phyloP scores from a whole-genome alignment of 2,797 vertebrate genomes.

The Melanotaenia parkinsoni region DNA sequence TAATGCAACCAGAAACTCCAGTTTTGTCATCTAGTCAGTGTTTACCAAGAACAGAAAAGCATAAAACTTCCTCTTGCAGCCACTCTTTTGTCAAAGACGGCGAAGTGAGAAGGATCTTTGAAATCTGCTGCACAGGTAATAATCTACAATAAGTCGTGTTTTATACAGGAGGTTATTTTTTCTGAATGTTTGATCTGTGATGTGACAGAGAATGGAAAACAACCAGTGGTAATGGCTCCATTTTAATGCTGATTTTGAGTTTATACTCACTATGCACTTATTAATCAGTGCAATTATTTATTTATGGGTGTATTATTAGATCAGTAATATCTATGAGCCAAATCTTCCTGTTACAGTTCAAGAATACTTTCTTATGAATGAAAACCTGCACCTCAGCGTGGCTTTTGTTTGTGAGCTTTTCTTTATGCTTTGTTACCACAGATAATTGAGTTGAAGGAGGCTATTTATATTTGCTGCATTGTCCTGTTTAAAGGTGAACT shows the following conservation, averaged over 20 bases:
- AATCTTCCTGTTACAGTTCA: not conserved
- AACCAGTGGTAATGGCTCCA: not conserved
- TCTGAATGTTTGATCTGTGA: not conserved
- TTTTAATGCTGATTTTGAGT: conserved; percentile 1
- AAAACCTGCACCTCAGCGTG: not conserved
- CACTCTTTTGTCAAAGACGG: not conserved
- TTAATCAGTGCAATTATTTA: not conserved
- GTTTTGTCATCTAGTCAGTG: conserved; percentile 31
- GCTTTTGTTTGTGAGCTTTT: conserved; percentile 5
- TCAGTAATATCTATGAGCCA: not conserved
- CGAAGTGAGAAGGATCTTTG: conserved; percentile 4
- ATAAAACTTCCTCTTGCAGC: conserved; percentile 25
- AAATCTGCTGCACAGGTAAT: conserved; percentile 54
- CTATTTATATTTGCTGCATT: conserved; percentile 14
- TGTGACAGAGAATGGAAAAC: not conserved
- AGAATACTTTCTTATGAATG: not conserved
- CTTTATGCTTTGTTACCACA: conserved; percentile 6
- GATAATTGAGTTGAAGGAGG: not conserved
- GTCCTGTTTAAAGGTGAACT: conserved; percentile 21
- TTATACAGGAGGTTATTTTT: not conserved
- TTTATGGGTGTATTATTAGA: not conserved
- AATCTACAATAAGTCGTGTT: not conserved
- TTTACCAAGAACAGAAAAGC: not conserved
- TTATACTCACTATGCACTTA: not conserved
- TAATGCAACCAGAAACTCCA: conserved; percentile 64